Base-by-base conservation (phyloP, 2,888 invertebrate species). In the Quadriops clusia region DNA sequence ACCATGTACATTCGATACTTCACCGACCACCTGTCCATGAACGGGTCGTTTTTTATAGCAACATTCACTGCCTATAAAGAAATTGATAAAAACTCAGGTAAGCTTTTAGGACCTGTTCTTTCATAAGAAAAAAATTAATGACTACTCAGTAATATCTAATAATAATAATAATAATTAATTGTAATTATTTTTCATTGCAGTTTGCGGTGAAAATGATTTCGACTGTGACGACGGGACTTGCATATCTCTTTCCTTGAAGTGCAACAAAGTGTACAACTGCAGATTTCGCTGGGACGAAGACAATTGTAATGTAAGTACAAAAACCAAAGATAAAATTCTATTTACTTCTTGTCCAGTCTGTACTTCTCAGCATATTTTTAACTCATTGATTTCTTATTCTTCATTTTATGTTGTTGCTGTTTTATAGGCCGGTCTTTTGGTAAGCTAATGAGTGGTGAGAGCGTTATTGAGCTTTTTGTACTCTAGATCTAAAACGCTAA, bases 181-280 rank as follows among this genome's bases (percentile, higher is more conserved):
- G n/a, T n/a, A n/a, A n/a, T n/a, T n/a, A n/a, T n/a, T n/a, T n/a
- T n/a, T n/a, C n/a, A n/a, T n/a, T 8, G n/a, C 48, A 61, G 70
- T 61, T 18, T 68, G 74, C 41, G 56, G 51, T 0, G 63, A 56
- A 0, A 59, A 63, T 1, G 86, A 89, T 47, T 86, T 80, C 50
- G 81, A 87, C 58, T 90, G 90, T 51, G 83, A 85, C 45, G 90
- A 90, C 56, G 74, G 77, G 30, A 84, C 83, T 0, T 94, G 94
- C 61, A 91, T 94, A 39, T 70, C 74, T 17, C 42, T 41, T 0
- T 48, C 56, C 0, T 64, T 93, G 17, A 62, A 57, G 33, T 94
- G 94, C 56, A 83, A 93, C 54, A 54, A 62, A 0, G 64, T 70
- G 20, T 71, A 71, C 30, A 85, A 93, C 60, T 94, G 93, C 60